phyloP scores from a whole-genome alignment of 30 jellyfish, hydroid and myxozoan species.

The Rhopilema esculentum region DNA sequence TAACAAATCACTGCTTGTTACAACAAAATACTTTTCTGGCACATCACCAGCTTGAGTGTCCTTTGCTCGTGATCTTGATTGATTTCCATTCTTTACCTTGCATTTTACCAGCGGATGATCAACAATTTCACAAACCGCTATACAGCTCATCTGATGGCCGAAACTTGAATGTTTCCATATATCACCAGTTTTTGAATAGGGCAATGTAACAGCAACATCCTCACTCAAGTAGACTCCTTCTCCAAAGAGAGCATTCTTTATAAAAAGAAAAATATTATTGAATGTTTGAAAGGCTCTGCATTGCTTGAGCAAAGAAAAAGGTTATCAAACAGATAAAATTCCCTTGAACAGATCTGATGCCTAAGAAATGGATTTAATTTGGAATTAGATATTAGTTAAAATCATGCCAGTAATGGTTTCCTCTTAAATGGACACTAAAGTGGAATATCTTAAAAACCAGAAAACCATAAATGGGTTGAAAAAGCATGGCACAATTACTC shows the following conservation, averaged over 20 bases:
- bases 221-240: constrained; percentile 89
- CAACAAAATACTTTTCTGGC: constrained; percentile 92
- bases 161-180: constrained; percentile 86
- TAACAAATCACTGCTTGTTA: constrained; percentile 90
- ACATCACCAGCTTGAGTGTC: constrained; percentile 93
- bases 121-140: constrained; percentile 89
- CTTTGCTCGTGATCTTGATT: constrained; percentile 79
- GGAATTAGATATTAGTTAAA: too few species aligned
- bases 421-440: too few species aligned
- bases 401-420: too few species aligned
- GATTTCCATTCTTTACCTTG: constrained; percentile 37
- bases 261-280: not conserved
- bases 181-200: constrained; percentile 76
- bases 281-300: too few species aligned
- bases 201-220: constrained; percentile 92
- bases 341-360: too few species aligned
- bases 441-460: too few species aligned
- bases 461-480: too few species aligned
- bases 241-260: constrained; percentile 90
- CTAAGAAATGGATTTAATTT: too few species aligned
- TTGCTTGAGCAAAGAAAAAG: too few species aligned
- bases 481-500: too few species aligned
- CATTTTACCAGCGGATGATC: constrained; percentile 96
- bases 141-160: constrained; percentile 84
- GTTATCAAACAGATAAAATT: too few species aligned